phyloP scores from a whole-genome alignment of 2,888 invertebrate genomes.

The Dioctria linearis region DNA sequence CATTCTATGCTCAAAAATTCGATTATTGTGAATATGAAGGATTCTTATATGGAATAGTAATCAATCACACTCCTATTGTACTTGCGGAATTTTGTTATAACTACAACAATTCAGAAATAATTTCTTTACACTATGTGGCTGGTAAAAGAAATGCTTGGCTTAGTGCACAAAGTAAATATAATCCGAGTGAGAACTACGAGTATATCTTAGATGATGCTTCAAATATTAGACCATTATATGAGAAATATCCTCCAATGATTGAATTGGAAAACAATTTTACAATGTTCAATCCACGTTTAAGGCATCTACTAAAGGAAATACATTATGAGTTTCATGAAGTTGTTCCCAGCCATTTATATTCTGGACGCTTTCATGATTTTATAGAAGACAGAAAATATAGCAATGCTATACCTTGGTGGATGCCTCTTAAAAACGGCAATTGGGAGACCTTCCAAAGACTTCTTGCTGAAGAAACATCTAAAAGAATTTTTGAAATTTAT shows the following conservation, averaged over 20 bases:
- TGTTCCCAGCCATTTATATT: background rate
- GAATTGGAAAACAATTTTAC: background rate
- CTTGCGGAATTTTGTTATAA: conserved; percentile 19
- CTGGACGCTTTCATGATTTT: background rate
- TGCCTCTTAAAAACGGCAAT: background rate
- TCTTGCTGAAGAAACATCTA: background rate
- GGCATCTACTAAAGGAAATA: background rate
- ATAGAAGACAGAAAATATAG: background rate
- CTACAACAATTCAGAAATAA: background rate
- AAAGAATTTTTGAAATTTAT: conserved; percentile 6
- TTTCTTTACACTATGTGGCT: background rate
- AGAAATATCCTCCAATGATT: background rate
- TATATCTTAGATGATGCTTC: background rate
- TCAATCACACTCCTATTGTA: conserved; percentile 2
- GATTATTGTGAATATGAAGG: conserved; percentile 15
- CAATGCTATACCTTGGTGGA: conserved; percentile 29
- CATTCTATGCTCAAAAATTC: background rate
- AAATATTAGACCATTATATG: background rate
- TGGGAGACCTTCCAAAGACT: background rate
- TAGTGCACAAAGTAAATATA: background rate
- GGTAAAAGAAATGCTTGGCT: background rate
- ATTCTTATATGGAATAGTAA: background rate
- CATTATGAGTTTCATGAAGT: background rate
- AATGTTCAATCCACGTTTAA: background rate
- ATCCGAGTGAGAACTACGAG: background rate